Base-by-base conservation (phyloP, 2,888 invertebrate species). In the Rhimphoctona megacephalus region DNA sequence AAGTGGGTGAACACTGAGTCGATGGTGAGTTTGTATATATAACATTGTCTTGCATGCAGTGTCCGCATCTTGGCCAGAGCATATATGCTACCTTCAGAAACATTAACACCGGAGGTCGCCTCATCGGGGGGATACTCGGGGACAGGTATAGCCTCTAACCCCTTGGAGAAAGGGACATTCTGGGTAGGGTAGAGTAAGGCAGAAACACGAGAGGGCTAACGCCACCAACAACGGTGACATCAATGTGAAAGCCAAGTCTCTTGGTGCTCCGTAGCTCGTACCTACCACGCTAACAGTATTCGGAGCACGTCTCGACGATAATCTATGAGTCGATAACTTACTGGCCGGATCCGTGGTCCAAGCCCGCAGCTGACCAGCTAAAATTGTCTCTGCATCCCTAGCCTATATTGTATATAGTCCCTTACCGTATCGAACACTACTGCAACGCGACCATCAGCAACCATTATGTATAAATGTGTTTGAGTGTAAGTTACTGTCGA, bases 301-400 rank as follows among this genome's bases (percentile, higher is more conserved):
- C 88, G 70, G 79, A 83, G 87, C 89, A 89, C 89, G 89, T 89
- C 77, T 84, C 80, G 64, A 72, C 82, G 87, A 89, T 89, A 89
- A 89, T 89, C 89, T 89, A 88, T 88, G 87, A 89, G 89, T 88
- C 89, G 89, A 89, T 89, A 89, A 88, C 89, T 89, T 89, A 89
- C 88, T 88, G 83, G 72, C 81, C 82, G 86, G 87, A 89, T 89
- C 81, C 88, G 85, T 74, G 80, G 83, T 66, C 76, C 76, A 77
- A 73, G 82, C 66, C 81, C 80, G 81, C 83, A 80, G 77, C 83
- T 81, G 85, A 83, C 81, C 46, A 67, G 83, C 74, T 80, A 84
- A 88, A 89, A 88, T 89, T 89, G 89, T 88, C 84, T 78, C 84
- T 61, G 73, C 76, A 79, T 81, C 70, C 52, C 66, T 25, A 22